Evolutionary conservation across 2,113 vertebrate species (phyloP).

Genomic region (Takifugu bimaculatus): DNA sequence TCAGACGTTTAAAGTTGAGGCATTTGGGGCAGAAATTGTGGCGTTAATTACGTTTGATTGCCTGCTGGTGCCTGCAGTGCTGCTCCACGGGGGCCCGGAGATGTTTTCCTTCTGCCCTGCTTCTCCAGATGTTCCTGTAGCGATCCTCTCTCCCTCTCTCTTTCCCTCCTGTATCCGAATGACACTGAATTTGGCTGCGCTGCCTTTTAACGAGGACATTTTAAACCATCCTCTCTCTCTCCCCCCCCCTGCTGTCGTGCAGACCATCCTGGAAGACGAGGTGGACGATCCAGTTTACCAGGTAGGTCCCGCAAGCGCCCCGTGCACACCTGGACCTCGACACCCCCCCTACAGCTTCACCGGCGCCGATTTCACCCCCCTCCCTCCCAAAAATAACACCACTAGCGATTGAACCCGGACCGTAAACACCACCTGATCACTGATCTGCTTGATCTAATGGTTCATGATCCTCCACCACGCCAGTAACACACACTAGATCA

Average conservation of each 20-base stretch:
- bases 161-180: conserved; percentile 14
- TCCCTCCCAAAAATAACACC: conserved; percentile 15
- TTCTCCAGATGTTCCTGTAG: not conserved
- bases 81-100: not conserved
- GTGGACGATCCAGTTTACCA: conserved; percentile 98
- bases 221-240: conserved; percentile 66
- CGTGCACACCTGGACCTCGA: conserved; percentile 8
- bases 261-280: conserved; percentile 99
- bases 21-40: not conserved
- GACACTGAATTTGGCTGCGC: conserved; percentile 12
- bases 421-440: conserved; percentile 37
- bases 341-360: conserved; percentile 32
- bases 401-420: conserved; percentile 12
- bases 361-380: conserved; percentile 33
- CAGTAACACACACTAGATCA: conserved; percentile 63
- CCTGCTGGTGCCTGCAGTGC: not conserved
- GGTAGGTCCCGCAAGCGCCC: conserved; percentile 79
- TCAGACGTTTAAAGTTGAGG: not conserved
- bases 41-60: not conserved
- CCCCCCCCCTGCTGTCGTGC: conserved; percentile 64
- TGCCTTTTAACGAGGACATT: conserved; percentile 41
- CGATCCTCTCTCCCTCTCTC: no score
- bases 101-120: not conserved
- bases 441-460: conserved; percentile 63
- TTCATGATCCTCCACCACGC: conserved; percentile 62